Conservation (phyloP, 2,113 vertebrate genomes). For the Amazona vittata region DNA sequence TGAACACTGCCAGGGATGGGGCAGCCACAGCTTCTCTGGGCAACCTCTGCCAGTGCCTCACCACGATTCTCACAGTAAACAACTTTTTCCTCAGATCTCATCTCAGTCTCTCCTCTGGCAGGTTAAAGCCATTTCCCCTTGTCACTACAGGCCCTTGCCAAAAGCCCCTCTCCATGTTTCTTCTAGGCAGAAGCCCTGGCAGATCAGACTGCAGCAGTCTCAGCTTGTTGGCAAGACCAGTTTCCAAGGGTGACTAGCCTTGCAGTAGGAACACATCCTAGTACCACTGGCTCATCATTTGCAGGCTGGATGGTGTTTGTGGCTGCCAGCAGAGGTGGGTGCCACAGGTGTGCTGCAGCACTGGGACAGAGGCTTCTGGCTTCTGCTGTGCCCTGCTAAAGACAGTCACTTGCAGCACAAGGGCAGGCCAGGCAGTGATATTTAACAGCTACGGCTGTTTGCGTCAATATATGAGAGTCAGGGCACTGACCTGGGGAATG, state of each 20-base stretch:
- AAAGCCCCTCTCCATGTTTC: background rate
- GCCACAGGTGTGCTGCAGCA: fast-evolving
- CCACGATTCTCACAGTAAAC: background rate
- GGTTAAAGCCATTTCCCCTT: background rate
- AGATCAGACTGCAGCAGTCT: background rate
- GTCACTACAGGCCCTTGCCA: background rate
- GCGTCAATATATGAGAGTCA: background rate
- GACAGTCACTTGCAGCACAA: background rate
- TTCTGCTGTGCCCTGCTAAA: background rate
- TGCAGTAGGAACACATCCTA: background rate
- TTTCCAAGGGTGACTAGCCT: background rate
- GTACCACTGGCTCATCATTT: background rate
- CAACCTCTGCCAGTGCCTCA: too few species aligned
- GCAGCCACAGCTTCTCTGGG: too few species aligned
- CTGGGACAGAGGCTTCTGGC: background rate
- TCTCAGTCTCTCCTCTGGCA: background rate
- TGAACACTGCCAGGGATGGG: too few species aligned
- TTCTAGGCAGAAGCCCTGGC: background rate
- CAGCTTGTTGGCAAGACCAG: background rate
- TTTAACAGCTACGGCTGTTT: background rate
- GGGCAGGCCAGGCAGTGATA: background rate
- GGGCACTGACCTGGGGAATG: slow-evolving; percentile 23
- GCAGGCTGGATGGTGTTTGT: background rate
- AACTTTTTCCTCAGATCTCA: background rate
- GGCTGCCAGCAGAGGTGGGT: background rate